Evolutionary conservation across 2,113 vertebrate genomes (phyloP), one percentile per base, ranked within the genome.

Genomic region (Phoxinus phoxinus): DNA sequence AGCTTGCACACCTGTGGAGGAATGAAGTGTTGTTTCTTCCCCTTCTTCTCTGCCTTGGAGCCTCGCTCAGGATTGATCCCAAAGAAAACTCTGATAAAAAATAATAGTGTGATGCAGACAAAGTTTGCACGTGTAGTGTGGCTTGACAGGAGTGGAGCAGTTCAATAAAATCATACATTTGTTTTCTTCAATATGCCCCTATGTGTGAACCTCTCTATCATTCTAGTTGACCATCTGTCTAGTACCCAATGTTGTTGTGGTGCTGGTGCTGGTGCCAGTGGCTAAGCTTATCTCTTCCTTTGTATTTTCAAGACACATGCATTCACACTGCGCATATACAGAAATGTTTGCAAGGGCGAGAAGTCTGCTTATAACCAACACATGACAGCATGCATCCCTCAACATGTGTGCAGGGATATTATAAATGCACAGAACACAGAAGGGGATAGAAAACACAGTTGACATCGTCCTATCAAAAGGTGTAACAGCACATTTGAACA

Each of bases 401-500:
- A 59, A 59, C 56, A 59, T 59, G 56, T 59, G 56, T 59, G 56
- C 56, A 59, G 56, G 56, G 56, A 59, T 59, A 59, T 59, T 59
- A 59, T 59, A 59, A 59, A 59, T 59, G 56, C 56, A 59, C 21
- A 59, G 56, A 59, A 59, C 56, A 59, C 23, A 59, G 56, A 59
- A 59, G 56, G 48, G 48, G 48, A 51, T 17, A 51, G 48, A 51
- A 51, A 51, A 59, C 56, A 59, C 56, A 59, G 56, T 59, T 59
- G 56, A 59, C 21, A 59, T 59, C 56, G 56, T 59, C 56, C 56
- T 59, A 59, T 59, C 56, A 59, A 59, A 51, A 51, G 12, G 48
- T 51, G 48, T 51, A 51, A 51, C 46, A 15, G 48, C 48, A 51
- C 48, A 51, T 51, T 51, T 51, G 48, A 51, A 51, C 48, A 51